Conservation (phyloP, 2,888 invertebrate genomes). For the Stenchaetothrips biformis region DNA sequence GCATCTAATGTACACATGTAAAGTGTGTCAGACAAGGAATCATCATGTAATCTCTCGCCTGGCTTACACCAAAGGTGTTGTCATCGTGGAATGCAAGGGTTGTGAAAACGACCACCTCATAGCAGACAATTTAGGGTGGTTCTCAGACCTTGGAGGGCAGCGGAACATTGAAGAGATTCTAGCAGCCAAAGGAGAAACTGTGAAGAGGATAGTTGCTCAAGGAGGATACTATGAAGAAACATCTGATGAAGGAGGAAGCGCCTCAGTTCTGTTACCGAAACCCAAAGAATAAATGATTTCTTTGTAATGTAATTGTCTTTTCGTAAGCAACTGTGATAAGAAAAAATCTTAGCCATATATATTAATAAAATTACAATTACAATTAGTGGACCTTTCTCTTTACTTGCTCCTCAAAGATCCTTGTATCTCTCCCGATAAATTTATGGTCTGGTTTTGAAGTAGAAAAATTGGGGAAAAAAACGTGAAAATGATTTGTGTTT, state of each 20-base stretch:
- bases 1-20: slow-evolving; percentile 79
- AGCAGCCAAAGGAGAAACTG: slow-evolving; percentile 78
- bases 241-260: neutral
- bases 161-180: slow-evolving; percentile 88
- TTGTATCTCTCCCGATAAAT: neutral
- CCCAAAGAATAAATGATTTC: neutral
- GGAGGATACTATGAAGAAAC: neutral
- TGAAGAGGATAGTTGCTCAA: slow-evolving; percentile 43
- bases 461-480: neutral
- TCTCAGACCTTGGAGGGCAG: slow-evolving; percentile 66
- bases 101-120: slow-evolving; percentile 89
- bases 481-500: neutral
- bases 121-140: slow-evolving; percentile 96
- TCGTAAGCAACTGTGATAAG: neutral
- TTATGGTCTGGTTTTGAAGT: neutral
- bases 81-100: slow-evolving; percentile 83
- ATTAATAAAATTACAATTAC: neutral
- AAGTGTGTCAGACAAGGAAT: slow-evolving; percentile 74
- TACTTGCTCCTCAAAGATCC: neutral
- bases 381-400: neutral
- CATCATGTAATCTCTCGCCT: slow-evolving; percentile 75
- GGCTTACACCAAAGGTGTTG: slow-evolving; percentile 83
- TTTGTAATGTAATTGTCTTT: neutral
- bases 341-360: neutral
- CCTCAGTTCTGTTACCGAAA: neutral